Evolutionary conservation across 2,888 invertebrate genomes (phyloP).

Genomic region (Octonoba sinensis): DNA sequence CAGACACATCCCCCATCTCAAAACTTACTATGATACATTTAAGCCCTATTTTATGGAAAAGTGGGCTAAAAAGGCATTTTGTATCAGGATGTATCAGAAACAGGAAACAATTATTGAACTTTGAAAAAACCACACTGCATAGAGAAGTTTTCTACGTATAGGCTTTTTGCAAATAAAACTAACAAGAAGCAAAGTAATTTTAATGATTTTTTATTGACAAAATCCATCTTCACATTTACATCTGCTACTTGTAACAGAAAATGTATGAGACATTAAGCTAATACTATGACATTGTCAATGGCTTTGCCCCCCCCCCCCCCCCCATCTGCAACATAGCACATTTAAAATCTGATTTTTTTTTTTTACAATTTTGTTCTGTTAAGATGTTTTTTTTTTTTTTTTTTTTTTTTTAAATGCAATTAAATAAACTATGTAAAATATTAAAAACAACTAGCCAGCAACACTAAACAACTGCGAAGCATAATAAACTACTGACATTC

Average conservation of each 20-base stretch:
- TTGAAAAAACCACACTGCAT: too few species aligned
- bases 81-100: too few species aligned
- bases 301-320: too few species aligned
- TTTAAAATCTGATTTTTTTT: constrained; percentile 6
- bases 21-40: too few species aligned
- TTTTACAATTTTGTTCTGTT: constrained; percentile 1
- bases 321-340: constrained; percentile 35
- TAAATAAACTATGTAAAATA: constrained; percentile 30
- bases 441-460: constrained; percentile 53
- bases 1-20: too few species aligned
- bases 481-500: constrained; percentile 39
- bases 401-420: constrained; percentile 10
- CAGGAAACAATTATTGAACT: too few species aligned
- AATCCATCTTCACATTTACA: constrained; percentile 41
- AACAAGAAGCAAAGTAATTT: too few species aligned
- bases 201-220: constrained; percentile 55
- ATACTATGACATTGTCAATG: constrained; percentile 47
- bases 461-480: constrained; percentile 4
- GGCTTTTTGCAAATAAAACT: too few species aligned
- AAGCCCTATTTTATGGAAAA: too few species aligned
- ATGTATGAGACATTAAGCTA: constrained; percentile 53
- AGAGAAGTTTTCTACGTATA: too few species aligned
- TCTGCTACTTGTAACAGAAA: constrained; percentile 54
- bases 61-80: too few species aligned
- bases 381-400: neutral